Percentiles rank a stretch among this genome's conserved stretches.
These are phyloP conservation scores for Gryon sp. DNA, from an alignment of 1,140 invertebrate genomes.

Conservation along the genomic window DNA sequence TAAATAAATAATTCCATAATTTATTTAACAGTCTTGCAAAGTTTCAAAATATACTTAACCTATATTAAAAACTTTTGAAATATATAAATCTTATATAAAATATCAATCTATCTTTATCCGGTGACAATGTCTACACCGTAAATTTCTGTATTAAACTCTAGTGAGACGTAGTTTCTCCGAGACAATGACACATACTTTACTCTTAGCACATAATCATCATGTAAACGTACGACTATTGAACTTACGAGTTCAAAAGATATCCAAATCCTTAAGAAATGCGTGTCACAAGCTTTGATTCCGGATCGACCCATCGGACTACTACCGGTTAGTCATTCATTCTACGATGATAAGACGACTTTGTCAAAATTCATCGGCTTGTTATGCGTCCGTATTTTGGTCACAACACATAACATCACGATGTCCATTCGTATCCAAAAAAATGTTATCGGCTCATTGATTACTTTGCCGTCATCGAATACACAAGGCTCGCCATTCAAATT, in stretches of 20 bases:
- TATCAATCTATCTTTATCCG: too few species aligned
- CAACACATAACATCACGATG: conserved; percentile 40
- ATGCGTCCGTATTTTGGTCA: conserved; percentile 21
- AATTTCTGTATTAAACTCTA: too few species aligned
- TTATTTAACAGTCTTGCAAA: too few species aligned
- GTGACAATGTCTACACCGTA: too few species aligned
- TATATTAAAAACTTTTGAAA: too few species aligned
- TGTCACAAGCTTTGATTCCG: conserved; percentile 48
- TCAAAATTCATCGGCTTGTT: conserved; percentile 15
- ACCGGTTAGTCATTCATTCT: conserved; percentile 16
- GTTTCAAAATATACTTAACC: too few species aligned
- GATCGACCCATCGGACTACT: conserved; percentile 60
- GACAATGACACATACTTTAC: too few species aligned
- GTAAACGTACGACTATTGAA: too few species aligned
- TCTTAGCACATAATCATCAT: too few species aligned
- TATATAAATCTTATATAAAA: too few species aligned
- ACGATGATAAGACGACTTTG: conserved; percentile 35
- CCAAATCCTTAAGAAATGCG: conserved; percentile 33
- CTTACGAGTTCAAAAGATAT: conserved; percentile 28
- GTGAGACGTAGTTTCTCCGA: too few species aligned
- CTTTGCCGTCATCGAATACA: conserved; percentile 5
- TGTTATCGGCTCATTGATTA: conserved; percentile 54
- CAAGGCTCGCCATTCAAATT: conserved; percentile 4
- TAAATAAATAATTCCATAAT: too few species aligned
- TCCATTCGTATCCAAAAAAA: conserved; percentile 43